A percentile compares a stretch with the other conserved stretches of the same genome.
Conservation (phyloP, 1,140 invertebrate species). For the Nymphalis io region DNA sequence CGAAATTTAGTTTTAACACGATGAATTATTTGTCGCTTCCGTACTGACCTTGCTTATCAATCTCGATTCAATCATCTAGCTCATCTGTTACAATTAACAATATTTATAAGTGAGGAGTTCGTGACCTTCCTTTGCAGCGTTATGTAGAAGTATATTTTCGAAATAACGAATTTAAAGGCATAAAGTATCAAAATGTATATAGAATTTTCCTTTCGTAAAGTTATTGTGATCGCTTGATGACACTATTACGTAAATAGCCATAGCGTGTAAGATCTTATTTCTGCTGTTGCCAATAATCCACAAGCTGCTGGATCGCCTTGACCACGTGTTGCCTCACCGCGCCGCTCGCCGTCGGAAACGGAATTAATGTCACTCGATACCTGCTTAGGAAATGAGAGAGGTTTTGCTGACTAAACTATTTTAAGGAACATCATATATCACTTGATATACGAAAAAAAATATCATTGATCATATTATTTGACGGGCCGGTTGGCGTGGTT, state of each 20-base stretch:
- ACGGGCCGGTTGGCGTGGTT: no score
- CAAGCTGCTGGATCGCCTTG: slow-evolving; percentile 41
- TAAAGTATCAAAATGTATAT: neutral
- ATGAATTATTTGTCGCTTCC: no score
- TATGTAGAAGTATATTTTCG: no score
- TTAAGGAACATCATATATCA: neutral
- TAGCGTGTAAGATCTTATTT: slow-evolving; percentile 38
- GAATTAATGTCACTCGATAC: slow-evolving; percentile 38
- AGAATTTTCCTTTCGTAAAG: slow-evolving; percentile 4
- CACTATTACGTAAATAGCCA: slow-evolving; percentile 34
- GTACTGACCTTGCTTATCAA: no score
- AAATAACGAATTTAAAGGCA: no score
- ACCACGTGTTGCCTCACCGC: slow-evolving; percentile 41
- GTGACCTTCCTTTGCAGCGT: no score
- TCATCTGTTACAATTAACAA: no score
- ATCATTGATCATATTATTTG: no score
- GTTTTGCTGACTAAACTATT: neutral
- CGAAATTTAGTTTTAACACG: no score
- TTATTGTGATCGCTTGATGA: slow-evolving; percentile 29
- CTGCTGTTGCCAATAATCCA: slow-evolving; percentile 39
- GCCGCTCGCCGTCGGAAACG: slow-evolving; percentile 43
- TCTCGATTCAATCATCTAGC: no score
- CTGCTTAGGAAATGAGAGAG: slow-evolving; percentile 9
- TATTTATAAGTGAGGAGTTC: no score
- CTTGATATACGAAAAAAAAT: no score